A percentile compares a stretch with the other conserved stretches of the same genome.
Evolutionary conservation across 2,113 vertebrate genomes (phyloP).

Genomic region (Stomatorhinus ivindoensis): DNA sequence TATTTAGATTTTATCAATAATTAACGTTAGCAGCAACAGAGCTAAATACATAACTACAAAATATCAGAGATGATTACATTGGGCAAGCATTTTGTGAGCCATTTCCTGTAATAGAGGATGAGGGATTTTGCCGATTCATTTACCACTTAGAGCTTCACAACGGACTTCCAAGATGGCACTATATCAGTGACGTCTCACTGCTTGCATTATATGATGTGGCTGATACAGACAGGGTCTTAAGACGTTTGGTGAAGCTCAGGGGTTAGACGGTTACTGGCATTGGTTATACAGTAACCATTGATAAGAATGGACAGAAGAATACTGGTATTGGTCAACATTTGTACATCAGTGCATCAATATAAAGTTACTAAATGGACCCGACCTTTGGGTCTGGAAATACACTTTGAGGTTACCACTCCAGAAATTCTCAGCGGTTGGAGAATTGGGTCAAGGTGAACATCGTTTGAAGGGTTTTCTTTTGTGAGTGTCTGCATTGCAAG

Average conservation of each 20-base stretch:
- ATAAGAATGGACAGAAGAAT: background rate
- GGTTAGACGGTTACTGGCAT: background rate
- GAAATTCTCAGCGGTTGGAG: background rate
- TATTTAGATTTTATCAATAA: background rate
- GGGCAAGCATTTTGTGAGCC: background rate
- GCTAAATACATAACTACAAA: background rate
- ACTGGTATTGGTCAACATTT: background rate
- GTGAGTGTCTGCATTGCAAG: conserved; percentile 49
- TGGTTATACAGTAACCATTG: background rate
- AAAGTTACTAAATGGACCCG: background rate
- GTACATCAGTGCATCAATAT: background rate
- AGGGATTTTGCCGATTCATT: background rate
- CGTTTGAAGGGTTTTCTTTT: conserved; percentile 36
- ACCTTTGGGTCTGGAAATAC: background rate
- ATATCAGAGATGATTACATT: background rate
- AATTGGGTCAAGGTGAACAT: background rate
- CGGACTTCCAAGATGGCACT: background rate
- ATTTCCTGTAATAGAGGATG: background rate
- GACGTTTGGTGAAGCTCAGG: background rate
- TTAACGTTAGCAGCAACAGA: background rate
- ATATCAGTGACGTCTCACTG: background rate
- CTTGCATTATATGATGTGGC: background rate
- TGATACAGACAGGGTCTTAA: background rate
- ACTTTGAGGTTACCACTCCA: background rate
- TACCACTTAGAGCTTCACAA: background rate